Percentiles rank a stretch among this genome's conserved stretches.
These are phyloP conservation scores for Stenchaetothrips biformis DNA, from an alignment of 2,888 invertebrate species.

Conservation along the genomic window DNA sequence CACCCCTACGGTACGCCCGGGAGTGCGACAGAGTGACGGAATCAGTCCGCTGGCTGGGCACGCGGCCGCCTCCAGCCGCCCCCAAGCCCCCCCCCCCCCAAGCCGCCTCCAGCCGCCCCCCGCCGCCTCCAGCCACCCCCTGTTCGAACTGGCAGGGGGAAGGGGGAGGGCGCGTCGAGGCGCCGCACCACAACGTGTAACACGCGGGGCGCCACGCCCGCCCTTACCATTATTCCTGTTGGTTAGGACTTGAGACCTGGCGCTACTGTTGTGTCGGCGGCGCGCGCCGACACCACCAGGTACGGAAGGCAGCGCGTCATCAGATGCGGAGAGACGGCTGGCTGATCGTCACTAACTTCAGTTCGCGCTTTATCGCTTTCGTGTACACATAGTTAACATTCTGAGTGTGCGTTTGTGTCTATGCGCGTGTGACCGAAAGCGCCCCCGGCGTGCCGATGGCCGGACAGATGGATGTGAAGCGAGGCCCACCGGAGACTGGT, in stretches of 20 bases:
- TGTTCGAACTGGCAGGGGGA: neutral
- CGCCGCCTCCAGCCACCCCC: too few relatives aligned
- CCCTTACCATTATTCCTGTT: conserved; percentile 13
- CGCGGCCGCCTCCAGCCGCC: neutral
- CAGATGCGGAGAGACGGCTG: too few relatives aligned
- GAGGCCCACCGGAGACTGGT: neutral
- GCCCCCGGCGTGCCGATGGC: neutral
- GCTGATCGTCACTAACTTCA: too few relatives aligned
- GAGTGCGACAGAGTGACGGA: neutral
- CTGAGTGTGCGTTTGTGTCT: too few relatives aligned
- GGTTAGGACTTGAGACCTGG: neutral
- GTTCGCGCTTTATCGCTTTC: too few relatives aligned
- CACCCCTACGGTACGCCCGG: neutral
- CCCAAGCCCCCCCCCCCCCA: neutral
- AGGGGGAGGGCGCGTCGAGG: neutral
- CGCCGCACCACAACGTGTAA: neutral
- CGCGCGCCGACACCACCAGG: neutral
- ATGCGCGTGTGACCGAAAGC: too few relatives aligned
- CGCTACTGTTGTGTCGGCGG: neutral
- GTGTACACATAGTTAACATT: neutral
- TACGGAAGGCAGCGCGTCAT: too few relatives aligned
- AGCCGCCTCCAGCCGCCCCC: neutral
- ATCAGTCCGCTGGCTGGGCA: neutral
- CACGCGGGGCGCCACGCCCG: neutral
- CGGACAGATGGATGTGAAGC: neutral